phyloP scores from a whole-genome alignment of 2,797 vertebrate species.

The Phrynocephalus vlangalii region DNA sequence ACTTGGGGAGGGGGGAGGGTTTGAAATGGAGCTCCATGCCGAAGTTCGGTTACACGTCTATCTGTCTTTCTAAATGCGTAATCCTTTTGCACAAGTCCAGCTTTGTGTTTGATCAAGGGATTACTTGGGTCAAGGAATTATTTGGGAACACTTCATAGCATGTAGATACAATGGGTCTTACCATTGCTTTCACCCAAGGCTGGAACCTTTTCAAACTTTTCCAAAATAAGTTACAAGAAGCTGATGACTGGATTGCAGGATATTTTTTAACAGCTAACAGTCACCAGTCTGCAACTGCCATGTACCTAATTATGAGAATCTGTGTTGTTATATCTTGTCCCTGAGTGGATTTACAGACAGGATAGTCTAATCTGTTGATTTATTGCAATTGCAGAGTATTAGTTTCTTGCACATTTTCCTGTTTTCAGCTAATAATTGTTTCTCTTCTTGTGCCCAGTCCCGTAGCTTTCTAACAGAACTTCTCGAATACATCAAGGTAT shows the following conservation, averaged over 20 bases:
- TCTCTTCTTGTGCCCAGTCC: conserved; percentile 80
- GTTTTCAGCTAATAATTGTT: conserved; percentile 36
- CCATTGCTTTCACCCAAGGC: no score
- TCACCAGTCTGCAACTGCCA: not conserved
- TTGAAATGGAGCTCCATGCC: not conserved
- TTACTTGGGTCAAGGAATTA: no score
- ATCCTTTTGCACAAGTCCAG: not conserved
- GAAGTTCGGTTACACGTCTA: not conserved
- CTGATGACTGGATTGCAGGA: not conserved
- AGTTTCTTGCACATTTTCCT: not conserved
- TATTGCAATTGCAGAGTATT: not conserved
- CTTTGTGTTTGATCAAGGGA: no score
- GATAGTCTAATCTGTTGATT: not conserved
- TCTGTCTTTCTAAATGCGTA: not conserved
- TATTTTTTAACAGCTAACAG: not conserved
- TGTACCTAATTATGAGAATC: not conserved
- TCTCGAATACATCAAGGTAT: conserved; percentile 91
- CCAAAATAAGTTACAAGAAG: not conserved
- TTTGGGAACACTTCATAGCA: no score
- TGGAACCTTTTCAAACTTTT: not conserved
- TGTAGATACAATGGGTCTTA: not conserved
- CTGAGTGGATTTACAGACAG: not conserved
- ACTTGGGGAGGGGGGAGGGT: no score
- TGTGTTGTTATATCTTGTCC: not conserved
- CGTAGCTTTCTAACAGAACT: conserved; percentile 91